phyloP scores from a whole-genome alignment of 2,888 invertebrate species.

The Crioceris asparagi region DNA sequence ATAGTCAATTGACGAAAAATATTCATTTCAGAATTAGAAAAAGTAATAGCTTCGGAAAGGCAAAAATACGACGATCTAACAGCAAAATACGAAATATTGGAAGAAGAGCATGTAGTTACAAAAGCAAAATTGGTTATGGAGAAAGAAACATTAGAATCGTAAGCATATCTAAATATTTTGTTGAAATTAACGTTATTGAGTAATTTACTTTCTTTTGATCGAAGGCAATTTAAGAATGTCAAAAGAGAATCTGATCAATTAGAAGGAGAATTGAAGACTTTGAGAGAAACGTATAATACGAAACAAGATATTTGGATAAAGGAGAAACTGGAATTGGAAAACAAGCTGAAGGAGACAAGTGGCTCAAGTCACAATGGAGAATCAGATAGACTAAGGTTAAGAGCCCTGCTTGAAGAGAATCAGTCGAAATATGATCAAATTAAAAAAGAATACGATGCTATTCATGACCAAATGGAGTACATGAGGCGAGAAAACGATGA shows the following conservation, averaged over 20 bases:
- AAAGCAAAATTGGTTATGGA: constrained; percentile 73
- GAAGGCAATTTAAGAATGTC: constrained; percentile 49
- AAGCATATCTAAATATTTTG: constrained; percentile 44
- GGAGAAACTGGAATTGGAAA: constrained; percentile 59
- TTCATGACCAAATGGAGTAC: constrained; percentile 62
- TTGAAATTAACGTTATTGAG: not conserved
- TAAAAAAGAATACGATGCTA: constrained; percentile 54
- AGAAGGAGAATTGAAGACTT: constrained; percentile 52
- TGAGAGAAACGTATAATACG: constrained; percentile 51
- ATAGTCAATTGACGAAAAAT: too few relatives aligned
- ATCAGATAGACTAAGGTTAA: constrained; percentile 57
- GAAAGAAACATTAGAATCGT: constrained; percentile 60
- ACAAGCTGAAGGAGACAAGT: constrained; percentile 38
- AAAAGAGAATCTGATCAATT: constrained; percentile 52
- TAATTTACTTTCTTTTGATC: constrained; percentile 19
- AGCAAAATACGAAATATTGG: constrained; percentile 69
- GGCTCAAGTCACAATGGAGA: constrained; percentile 22
- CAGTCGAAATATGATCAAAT: constrained; percentile 61
- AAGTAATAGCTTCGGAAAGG: constrained; percentile 53
- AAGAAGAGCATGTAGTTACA: constrained; percentile 75
- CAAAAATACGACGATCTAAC: constrained; percentile 72
- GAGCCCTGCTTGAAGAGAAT: constrained; percentile 61
- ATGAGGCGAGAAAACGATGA: constrained; percentile 70
- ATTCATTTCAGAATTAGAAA: constrained; percentile 58
- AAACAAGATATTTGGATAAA: constrained; percentile 62